Conservation (phyloP, 2,797 vertebrate species). For the Clamator glandarius region DNA sequence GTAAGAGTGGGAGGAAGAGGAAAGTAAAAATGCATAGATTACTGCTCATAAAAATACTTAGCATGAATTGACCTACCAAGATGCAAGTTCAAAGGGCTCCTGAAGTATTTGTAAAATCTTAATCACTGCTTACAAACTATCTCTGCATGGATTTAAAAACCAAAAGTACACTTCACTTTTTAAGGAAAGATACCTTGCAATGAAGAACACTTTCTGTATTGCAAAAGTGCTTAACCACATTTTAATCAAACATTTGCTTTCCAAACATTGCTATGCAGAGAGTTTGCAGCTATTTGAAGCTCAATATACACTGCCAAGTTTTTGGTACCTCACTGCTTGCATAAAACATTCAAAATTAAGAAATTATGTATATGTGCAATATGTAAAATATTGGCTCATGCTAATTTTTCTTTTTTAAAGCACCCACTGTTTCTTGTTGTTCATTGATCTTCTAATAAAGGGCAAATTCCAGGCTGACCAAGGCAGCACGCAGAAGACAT, state of each 20-base stretch:
- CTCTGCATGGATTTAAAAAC: slow-evolving; percentile 6
- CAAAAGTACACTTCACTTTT: slow-evolving; percentile 27
- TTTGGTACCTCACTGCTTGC: slow-evolving; percentile 5
- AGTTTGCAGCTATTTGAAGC: slow-evolving; percentile 24
- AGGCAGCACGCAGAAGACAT: background rate
- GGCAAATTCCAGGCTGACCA: slow-evolving; percentile 17
- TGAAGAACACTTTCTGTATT: slow-evolving; percentile 13
- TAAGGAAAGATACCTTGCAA: slow-evolving; percentile 2
- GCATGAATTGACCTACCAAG: background rate
- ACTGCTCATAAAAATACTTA: slow-evolving; percentile 45
- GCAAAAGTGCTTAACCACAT: slow-evolving; percentile 52
- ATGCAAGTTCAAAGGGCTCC: slow-evolving; percentile 41
- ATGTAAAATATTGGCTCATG: background rate
- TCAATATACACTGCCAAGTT: slow-evolving; percentile 5
- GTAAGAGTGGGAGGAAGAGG: background rate
- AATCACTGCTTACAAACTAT: slow-evolving; percentile 30
- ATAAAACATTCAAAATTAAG: slow-evolving; percentile 23
- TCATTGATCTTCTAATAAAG: background rate
- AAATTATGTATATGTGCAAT: slow-evolving; percentile 20
- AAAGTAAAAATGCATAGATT: slow-evolving; percentile 52
- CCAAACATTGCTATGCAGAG: slow-evolving; percentile 34
- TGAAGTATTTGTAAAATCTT: slow-evolving; percentile 52
- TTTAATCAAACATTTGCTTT: slow-evolving; percentile 70
- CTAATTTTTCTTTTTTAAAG: background rate
- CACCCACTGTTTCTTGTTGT: background rate